These are phyloP conservation scores for Stenichneumon culpator DNA, from an alignment of 2,888 invertebrate genomes.

Conservation along the genomic window DNA sequence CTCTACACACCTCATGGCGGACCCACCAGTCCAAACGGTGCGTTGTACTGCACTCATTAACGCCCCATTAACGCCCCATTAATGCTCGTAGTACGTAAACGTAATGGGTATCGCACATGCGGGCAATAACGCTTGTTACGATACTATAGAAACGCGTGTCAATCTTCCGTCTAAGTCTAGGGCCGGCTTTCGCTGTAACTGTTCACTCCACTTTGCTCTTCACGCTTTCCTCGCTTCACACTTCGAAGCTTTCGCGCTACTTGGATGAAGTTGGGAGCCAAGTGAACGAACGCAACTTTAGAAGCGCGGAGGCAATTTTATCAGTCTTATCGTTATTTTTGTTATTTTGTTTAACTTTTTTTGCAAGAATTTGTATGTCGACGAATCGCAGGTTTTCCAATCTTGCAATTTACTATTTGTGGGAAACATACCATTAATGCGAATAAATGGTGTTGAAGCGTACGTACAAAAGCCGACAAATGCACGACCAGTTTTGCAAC, in stretches of 20 bases:
- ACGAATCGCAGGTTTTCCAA: neutral
- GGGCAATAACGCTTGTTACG: neutral
- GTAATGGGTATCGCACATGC: neutral
- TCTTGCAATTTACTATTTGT: neutral
- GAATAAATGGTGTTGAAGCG: neutral
- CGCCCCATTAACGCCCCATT: neutral
- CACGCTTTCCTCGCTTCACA: neutral
- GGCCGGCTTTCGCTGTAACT: neutral
- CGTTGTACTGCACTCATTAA: conserved; percentile 61
- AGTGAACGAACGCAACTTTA: neutral
- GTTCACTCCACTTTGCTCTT: neutral
- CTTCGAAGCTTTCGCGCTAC: neutral
- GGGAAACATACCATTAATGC: neutral
- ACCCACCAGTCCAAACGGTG: conserved; percentile 84
- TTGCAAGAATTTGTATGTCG: neutral
- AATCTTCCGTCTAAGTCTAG: neutral
- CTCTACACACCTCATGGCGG: conserved; percentile 83
- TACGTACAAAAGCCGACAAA: neutral
- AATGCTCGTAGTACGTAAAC: neutral
- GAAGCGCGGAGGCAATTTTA: neutral
- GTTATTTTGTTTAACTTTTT: neutral
- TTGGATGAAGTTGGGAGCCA: neutral
- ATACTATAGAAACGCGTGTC: neutral
- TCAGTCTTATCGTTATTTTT: neutral
- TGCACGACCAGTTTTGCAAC: neutral